These are phyloP conservation scores for Serripes groenlandicus DNA, from an alignment of 2,888 invertebrate genomes.

Conservation along the genomic window DNA sequence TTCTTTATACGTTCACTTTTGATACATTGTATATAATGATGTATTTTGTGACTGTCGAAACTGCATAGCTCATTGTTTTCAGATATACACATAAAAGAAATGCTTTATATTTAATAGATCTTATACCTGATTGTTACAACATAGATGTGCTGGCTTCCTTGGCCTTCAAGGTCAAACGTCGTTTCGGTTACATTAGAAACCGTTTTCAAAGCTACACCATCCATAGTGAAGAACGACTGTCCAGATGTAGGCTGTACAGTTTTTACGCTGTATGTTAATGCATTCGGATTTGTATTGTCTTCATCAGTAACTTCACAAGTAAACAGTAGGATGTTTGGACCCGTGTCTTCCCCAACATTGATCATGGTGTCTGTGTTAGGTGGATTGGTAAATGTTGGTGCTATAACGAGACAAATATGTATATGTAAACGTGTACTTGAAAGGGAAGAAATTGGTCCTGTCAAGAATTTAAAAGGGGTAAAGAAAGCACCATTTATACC, in stretches of 20 bases:
- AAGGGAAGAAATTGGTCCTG: too few species aligned
- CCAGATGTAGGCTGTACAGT: background rate
- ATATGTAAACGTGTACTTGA: too few species aligned
- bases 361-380: background rate
- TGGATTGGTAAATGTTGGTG: background rate
- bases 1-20: too few species aligned
- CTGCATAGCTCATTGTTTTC: too few species aligned
- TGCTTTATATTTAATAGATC: too few species aligned
- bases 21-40: too few species aligned
- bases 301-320: background rate
- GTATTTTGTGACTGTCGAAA: too few species aligned
- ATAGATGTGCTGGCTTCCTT: background rate
- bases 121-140: background rate
- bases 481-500: too few species aligned
- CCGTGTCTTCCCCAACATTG: background rate
- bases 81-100: too few species aligned
- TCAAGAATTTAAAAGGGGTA: too few species aligned
- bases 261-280: background rate
- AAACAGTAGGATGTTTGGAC: background rate
- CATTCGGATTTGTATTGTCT: background rate
- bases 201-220: conserved; percentile 3
- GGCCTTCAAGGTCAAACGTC: conserved; percentile 3
- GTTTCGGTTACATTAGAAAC: background rate
- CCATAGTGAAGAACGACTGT: background rate
- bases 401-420: background rate